phyloP scores from a whole-genome alignment of 2,797 vertebrate genomes.

The Rhinichthys osculus region DNA sequence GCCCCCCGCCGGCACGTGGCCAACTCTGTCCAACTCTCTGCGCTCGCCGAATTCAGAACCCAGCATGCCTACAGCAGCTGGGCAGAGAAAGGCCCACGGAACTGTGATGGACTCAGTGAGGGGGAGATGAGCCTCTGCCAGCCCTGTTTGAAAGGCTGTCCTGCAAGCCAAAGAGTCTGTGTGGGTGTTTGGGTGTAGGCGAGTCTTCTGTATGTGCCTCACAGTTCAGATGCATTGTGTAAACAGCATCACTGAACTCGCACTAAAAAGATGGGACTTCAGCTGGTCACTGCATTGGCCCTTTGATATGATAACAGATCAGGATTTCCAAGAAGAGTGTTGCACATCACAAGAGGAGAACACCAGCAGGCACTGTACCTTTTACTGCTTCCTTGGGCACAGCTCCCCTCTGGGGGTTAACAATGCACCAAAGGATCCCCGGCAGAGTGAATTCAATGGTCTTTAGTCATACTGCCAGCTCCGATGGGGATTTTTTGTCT shows the following conservation, averaged over 20 bases:
- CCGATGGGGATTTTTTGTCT: conserved; percentile 38
- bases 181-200: conserved; percentile 52
- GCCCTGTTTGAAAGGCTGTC: conserved; percentile 63
- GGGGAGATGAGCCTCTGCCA: conserved; percentile 68
- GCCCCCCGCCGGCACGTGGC: conserved; percentile 31
- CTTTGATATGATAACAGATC: conserved; percentile 41
- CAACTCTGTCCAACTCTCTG: conserved; percentile 53
- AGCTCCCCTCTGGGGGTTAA: conserved; percentile 45
- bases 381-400: conserved; percentile 41
- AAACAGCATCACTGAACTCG: conserved; percentile 52
- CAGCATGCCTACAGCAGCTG: conserved; percentile 65
- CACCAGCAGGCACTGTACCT: conserved; percentile 43
- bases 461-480: conserved; percentile 49
- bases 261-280: conserved; percentile 18
- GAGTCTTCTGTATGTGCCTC: conserved; percentile 22
- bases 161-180: conserved; percentile 55
- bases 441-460: conserved; percentile 46
- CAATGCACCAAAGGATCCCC: conserved; percentile 46
- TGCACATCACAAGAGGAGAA: conserved; percentile 42
- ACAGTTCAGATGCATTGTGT: conserved; percentile 46
- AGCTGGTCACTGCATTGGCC: conserved; percentile 1
- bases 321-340: conserved; percentile 28
- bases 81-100: conserved; percentile 71
- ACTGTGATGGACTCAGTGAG: conserved; percentile 74
- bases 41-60: conserved; percentile 55